Percentiles rank a stretch among this genome's conserved stretches.
phyloP scores from a whole-genome alignment of 2,888 invertebrate genomes.

The Arrhopalites spinosus region DNA sequence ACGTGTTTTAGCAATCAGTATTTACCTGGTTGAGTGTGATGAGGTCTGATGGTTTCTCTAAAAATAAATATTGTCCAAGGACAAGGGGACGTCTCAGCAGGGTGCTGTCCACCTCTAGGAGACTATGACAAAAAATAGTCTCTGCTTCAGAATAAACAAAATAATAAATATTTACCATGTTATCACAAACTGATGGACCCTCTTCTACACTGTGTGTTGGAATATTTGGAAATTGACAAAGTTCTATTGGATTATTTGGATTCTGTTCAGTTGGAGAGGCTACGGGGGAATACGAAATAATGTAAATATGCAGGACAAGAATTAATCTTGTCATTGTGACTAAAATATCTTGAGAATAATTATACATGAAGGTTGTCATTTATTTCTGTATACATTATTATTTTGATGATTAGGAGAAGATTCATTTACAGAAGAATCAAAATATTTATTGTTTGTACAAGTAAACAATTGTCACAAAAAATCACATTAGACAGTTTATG shows the following conservation, averaged over 20 bases:
- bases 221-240: conserved; percentile 15
- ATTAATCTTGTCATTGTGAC: too few relatives aligned
- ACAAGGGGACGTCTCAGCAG: conserved; percentile 18
- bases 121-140: too few relatives aligned
- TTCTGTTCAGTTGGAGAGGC: background rate
- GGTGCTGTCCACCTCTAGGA: conserved; percentile 19
- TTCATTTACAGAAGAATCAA: too few relatives aligned
- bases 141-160: background rate
- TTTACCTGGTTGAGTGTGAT: conserved; percentile 25
- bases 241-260: conserved; percentile 8
- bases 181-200: conserved; percentile 10
- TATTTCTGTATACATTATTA: conserved; percentile 55
- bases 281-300: background rate
- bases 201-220: conserved; percentile 19
- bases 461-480: too few relatives aligned
- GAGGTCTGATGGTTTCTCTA: conserved; percentile 15
- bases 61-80: conserved; percentile 33
- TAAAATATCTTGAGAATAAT: too few relatives aligned
- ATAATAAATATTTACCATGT: background rate
- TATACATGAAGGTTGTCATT: too few relatives aligned
- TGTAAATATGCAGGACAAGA: background rate
- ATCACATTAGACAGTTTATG: too few relatives aligned
- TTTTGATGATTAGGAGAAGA: too few relatives aligned
- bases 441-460: too few relatives aligned
- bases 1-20: too few relatives aligned